Evolutionary conservation across 2,113 vertebrate genomes (phyloP).

Genomic region (Eonycteris spelaea): DNA sequence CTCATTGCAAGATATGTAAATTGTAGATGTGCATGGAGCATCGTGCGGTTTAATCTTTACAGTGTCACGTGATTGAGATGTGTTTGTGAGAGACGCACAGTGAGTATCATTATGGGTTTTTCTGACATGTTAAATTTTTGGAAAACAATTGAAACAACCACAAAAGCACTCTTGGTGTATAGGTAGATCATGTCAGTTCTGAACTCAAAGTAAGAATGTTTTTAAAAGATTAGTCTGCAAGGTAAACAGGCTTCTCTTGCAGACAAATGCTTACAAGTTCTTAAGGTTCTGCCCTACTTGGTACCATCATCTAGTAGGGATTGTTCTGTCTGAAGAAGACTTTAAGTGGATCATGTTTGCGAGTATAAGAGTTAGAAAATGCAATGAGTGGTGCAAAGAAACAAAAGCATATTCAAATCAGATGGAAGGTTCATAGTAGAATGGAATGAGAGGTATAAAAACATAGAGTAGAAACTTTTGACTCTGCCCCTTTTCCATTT

Average conservation of each 20-base stretch:
- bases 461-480: background rate
- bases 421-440: background rate
- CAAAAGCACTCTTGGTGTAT: background rate
- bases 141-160: constrained; percentile 1
- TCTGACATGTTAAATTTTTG: background rate
- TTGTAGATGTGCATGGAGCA: background rate
- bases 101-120: background rate
- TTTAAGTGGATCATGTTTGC: background rate
- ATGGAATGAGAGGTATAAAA: background rate
- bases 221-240: background rate
- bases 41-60: background rate
- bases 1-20: background rate
- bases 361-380: background rate
- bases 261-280: background rate
- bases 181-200: background rate
- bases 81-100: background rate
- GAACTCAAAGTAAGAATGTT: background rate
- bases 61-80: background rate
- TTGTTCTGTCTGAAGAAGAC: background rate
- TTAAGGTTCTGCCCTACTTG: background rate
- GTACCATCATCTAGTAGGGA: background rate
- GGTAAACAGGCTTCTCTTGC: background rate
- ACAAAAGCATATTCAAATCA: background rate
- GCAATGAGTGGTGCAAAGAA: background rate
- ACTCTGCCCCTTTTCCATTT: background rate